Evolutionary conservation across 2,888 invertebrate species (phyloP).

Genomic region (Parnassius smintheus): DNA sequence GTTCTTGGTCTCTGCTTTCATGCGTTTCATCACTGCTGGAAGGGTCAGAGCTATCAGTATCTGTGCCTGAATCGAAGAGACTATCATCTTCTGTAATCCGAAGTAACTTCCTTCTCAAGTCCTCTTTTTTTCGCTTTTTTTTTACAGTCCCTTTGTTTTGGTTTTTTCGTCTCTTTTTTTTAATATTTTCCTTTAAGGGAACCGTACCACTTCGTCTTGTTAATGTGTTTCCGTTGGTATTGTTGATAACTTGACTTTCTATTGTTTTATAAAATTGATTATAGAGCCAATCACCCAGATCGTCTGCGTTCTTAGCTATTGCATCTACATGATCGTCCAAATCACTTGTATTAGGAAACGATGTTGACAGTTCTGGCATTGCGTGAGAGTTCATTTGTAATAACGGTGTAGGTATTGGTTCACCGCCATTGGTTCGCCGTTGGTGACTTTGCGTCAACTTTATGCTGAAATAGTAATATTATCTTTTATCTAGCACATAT

Average conservation of each 20-base stretch:
- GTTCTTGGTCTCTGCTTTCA: constrained; percentile 40
- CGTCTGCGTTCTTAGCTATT: constrained; percentile 58
- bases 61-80: constrained; percentile 54
- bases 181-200: constrained; percentile 18
- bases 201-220: constrained; percentile 52
- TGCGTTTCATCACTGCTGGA: constrained; percentile 23
- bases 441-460: constrained; percentile 53
- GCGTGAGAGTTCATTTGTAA: constrained; percentile 31
- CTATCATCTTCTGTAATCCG: constrained; percentile 67
- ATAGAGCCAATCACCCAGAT: constrained; percentile 71
- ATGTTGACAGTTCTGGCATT: constrained; percentile 30
- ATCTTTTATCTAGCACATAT: not conserved
- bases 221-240: constrained; percentile 45
- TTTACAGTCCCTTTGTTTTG: constrained; percentile 36
- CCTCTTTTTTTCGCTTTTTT: constrained; percentile 41
- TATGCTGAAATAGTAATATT: constrained; percentile 44
- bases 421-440: constrained; percentile 38
- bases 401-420: constrained; percentile 41
- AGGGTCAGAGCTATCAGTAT: constrained; percentile 37
- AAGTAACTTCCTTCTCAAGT: constrained; percentile 53
- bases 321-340: constrained; percentile 50
- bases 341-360: constrained; percentile 36
- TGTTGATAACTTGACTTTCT: constrained; percentile 68
- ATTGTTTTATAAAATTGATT: constrained; percentile 74
- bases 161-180: constrained; percentile 27